These are phyloP conservation scores for Idaea biselata DNA, from an alignment of 2,888 invertebrate species.

Conservation along the genomic window DNA sequence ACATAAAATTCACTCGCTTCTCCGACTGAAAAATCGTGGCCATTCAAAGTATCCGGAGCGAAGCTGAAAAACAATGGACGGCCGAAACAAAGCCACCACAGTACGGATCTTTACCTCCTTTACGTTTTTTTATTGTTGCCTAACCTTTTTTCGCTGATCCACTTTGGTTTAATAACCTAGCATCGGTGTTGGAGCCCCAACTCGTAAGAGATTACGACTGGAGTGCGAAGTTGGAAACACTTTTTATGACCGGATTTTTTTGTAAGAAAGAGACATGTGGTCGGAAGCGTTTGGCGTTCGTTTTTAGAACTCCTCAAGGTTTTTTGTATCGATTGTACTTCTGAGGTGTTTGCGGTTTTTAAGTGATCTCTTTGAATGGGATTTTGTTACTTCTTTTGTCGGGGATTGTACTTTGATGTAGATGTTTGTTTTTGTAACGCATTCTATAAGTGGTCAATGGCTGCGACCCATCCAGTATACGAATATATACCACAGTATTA, in stretches of 20 bases:
- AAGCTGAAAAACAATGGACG: constrained; percentile 51
- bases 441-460: background rate
- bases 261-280: constrained; percentile 5
- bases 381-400: background rate
- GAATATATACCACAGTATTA: background rate
- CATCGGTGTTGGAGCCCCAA: constrained; percentile 9
- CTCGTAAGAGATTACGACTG: constrained; percentile 7
- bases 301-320: constrained; percentile 1
- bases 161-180: constrained; percentile 62
- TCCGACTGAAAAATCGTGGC: constrained; percentile 60
- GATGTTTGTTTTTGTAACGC: background rate
- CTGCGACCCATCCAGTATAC: background rate
- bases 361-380: background rate
- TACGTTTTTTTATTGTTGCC: constrained; percentile 62
- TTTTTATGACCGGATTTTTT: constrained; percentile 4
- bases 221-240: constrained; percentile 3
- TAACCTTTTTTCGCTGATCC: constrained; percentile 67
- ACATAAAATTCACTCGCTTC: constrained; percentile 49
- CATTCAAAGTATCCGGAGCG: constrained; percentile 54
- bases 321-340: constrained; percentile 2
- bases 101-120: constrained; percentile 55
- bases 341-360: background rate
- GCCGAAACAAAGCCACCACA: constrained; percentile 50
- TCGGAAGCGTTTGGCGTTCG: constrained; percentile 2
- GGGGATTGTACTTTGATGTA: background rate